Percentiles rank a stretch among this genome's conserved stretches.
phyloP scores from a whole-genome alignment of 2,888 invertebrate genomes.

The Megastigmus dorsalis region DNA sequence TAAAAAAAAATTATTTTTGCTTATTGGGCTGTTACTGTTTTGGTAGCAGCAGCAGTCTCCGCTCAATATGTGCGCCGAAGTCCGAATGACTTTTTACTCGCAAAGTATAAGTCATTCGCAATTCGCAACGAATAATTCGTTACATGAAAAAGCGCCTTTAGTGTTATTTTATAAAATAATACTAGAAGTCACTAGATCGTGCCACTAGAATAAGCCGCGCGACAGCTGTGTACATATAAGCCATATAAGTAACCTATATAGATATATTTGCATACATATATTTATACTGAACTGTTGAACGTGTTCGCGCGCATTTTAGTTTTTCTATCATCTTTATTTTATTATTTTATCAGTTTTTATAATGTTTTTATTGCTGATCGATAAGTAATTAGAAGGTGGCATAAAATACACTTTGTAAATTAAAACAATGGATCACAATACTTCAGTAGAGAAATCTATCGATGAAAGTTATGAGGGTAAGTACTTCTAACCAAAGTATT shows the following conservation, averaged over 20 bases:
- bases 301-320: slow-evolving; percentile 50
- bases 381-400: slow-evolving; percentile 12
- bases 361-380: not conserved
- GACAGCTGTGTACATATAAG: no score
- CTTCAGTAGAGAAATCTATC: slow-evolving; percentile 28
- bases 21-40: no score
- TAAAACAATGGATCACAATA: slow-evolving; percentile 24
- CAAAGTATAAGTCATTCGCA: no score
- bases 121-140: no score
- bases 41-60: no score
- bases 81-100: no score
- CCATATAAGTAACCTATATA: no score
- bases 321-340: slow-evolving; percentile 17
- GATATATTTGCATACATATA: no score
- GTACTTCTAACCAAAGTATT: slow-evolving; percentile 37
- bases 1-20: no score
- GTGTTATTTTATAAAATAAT: not conserved
- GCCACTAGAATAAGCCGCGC: not conserved
- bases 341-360: slow-evolving; percentile 7
- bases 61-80: no score
- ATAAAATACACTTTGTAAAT: not conserved
- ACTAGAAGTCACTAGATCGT: not conserved
- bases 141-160: not conserved
- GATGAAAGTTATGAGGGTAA: slow-evolving; percentile 43
- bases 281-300: no score